Evolutionary conservation across 2,113 vertebrate genomes (phyloP).

Genomic region (Eurypyga helias): DNA sequence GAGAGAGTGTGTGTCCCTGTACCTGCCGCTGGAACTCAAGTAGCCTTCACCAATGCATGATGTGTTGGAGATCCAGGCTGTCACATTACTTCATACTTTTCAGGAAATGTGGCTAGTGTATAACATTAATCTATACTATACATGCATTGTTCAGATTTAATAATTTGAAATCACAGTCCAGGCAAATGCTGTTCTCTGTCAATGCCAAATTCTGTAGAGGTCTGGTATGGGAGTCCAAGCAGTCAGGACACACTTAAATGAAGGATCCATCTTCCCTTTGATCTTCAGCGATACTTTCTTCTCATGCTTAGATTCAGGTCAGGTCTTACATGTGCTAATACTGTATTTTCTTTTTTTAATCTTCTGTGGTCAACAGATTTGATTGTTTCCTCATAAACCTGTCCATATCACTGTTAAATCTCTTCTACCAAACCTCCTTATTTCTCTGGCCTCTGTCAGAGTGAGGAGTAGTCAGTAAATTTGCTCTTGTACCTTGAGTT

Average conservation of each 20-base stretch:
- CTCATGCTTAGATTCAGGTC: not conserved
- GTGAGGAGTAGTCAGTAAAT: not conserved
- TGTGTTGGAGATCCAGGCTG: not conserved
- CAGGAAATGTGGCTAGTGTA: not conserved
- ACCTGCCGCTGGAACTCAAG: not conserved
- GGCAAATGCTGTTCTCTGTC: not conserved
- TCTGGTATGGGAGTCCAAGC: not conserved
- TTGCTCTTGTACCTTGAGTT: not conserved
- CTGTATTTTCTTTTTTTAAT: not conserved
- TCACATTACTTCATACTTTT: not conserved
- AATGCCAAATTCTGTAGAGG: not conserved
- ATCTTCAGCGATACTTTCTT: not conserved
- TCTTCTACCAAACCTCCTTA: not conserved
- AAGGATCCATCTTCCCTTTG: not conserved
- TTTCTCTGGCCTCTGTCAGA: not conserved
- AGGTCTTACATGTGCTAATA: not conserved
- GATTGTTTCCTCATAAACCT: not conserved
- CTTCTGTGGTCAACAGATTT: not conserved
- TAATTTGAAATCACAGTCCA: not conserved
- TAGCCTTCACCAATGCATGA: not conserved
- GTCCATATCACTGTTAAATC: not conserved
- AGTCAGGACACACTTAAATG: not conserved
- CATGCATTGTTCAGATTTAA: not conserved
- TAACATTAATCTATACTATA: not conserved
- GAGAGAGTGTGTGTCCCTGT: not conserved